Base-by-base conservation (phyloP, 2,113 vertebrate species). In the Tamias sibiricus region DNA sequence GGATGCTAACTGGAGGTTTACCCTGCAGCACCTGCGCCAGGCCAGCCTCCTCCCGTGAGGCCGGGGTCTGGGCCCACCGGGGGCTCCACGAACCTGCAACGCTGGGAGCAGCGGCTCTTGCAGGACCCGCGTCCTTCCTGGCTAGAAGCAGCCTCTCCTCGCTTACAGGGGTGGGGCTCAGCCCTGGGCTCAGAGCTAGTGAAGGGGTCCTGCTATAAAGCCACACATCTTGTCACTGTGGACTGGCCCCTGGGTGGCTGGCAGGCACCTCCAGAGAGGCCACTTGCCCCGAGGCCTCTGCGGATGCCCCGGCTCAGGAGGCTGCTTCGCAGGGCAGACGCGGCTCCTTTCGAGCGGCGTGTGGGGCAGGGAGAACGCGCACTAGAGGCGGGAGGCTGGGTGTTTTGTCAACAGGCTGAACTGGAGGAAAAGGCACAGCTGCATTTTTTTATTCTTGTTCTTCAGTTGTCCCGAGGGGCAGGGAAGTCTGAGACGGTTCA, bases 11-110 rank as follows among this genome's bases (percentile, higher is more conserved):
- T 17, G 2, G 20, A 1, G 3, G 13, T 1, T 32, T 2, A 12
- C 2, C 0, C 16, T 0, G 16, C 16, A 24, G 10, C 0, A 0
- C 6, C 8, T 2, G 0, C 2, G 17, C 4, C 9, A 4, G 59
- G 52, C 20, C 24, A 4, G 9, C 32, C 35, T 35, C 11, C 1
- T 24, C n/a, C 35, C 0, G 0, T 0, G 35, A 75, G 11, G n/a
- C 49, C 44, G 17, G 72, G 11, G 6, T 20, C 57, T 8, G 28
- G 7, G 6, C 4, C 32, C 42, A 8, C n/a, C 19, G 8, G 12
- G 20, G 24, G 8, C 17, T 26, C n/a, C 8, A 8, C 4, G 6
- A 37, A 14, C n/a, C 20, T 32, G 37, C 75, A 8, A 57, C 0
- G 0, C 3, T 1, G n/a, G 68, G 66, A 26, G 20, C 26, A 2